Conservation (phyloP, 2,888 invertebrate species). For the Trisateles emortualis region DNA sequence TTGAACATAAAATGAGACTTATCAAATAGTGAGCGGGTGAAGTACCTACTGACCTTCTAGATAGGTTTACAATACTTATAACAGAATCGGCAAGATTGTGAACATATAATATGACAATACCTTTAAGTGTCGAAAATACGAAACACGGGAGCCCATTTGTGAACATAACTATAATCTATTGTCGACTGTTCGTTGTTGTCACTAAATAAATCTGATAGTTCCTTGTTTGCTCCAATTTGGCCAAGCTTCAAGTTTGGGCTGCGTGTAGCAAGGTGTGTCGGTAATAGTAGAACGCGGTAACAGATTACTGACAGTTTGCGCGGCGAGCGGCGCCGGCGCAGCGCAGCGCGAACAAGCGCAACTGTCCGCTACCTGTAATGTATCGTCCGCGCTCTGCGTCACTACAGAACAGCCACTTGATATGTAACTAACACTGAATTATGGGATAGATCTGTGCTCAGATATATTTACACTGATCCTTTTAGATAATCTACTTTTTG, state of each 20-base stretch:
- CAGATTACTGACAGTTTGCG: slow-evolving; percentile 25
- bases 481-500: too few relatives aligned
- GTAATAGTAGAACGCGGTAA: slow-evolving; percentile 27
- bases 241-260: slow-evolving; percentile 1
- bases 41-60: too few relatives aligned
- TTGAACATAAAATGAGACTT: too few relatives aligned
- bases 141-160: neutral
- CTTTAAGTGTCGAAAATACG: neutral
- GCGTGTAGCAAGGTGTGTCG: slow-evolving; percentile 36
- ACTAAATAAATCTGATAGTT: slow-evolving; percentile 30
- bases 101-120: neutral
- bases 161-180: neutral
- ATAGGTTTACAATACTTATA: too few relatives aligned
- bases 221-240: slow-evolving; percentile 3
- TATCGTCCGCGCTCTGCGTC: slow-evolving; percentile 15
- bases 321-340: too few relatives aligned
- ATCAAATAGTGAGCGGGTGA: too few relatives aligned
- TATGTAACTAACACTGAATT: slow-evolving; percentile 8
- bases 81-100: neutral
- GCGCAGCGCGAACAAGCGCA: slow-evolving; percentile 24
- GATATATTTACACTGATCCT: too few relatives aligned
- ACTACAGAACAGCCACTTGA: slow-evolving; percentile 1
- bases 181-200: slow-evolving; percentile 4
- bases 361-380: slow-evolving; percentile 20
- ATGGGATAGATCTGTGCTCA: slow-evolving; percentile 5